Evolutionary conservation across 2,888 invertebrate species (phyloP).

Genomic region (Terebella lapidaria): DNA sequence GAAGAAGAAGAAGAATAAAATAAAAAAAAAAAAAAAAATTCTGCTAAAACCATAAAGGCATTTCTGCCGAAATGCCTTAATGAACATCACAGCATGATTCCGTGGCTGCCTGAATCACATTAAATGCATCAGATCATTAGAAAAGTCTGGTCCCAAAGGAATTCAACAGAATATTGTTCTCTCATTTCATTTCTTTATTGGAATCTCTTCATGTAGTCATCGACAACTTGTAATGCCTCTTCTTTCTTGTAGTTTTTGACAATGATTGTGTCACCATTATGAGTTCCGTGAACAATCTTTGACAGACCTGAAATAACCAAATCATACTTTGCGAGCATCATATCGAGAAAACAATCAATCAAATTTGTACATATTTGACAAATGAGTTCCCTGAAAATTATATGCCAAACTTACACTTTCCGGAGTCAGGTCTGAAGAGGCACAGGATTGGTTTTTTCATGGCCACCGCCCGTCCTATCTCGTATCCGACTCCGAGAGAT

Average conservation of each 20-base stretch:
- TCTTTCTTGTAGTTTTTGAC: constrained; percentile 39
- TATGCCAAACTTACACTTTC: constrained; percentile 31
- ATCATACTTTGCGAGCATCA: background rate
- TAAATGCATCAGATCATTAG: too few relatives aligned
- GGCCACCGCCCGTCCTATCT: constrained; percentile 46
- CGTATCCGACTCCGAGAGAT: constrained; percentile 52
- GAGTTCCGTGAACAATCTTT: constrained; percentile 43
- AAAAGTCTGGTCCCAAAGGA: too few relatives aligned
- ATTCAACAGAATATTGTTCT: too few relatives aligned
- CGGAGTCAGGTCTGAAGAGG: constrained; percentile 43
- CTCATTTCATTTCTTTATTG: background rate
- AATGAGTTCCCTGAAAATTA: background rate
- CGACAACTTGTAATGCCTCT: constrained; percentile 33
- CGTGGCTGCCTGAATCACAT: too few relatives aligned
- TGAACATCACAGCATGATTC: too few relatives aligned
- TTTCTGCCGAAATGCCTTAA: too few relatives aligned
- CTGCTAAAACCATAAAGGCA: too few relatives aligned
- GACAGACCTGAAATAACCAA: constrained; percentile 33
- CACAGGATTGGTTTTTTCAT: constrained; percentile 45
- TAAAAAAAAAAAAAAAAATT: too few relatives aligned
- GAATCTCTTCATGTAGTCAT: constrained; percentile 29
- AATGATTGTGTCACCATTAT: constrained; percentile 32
- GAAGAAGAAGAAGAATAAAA: too few relatives aligned
- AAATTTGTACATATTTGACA: too few relatives aligned
- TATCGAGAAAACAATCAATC: background rate